Evolutionary conservation across 2,797 vertebrate genomes (phyloP), one percentile per base, ranked within the genome.

Genomic region (Enteromius trimaculatus): DNA sequence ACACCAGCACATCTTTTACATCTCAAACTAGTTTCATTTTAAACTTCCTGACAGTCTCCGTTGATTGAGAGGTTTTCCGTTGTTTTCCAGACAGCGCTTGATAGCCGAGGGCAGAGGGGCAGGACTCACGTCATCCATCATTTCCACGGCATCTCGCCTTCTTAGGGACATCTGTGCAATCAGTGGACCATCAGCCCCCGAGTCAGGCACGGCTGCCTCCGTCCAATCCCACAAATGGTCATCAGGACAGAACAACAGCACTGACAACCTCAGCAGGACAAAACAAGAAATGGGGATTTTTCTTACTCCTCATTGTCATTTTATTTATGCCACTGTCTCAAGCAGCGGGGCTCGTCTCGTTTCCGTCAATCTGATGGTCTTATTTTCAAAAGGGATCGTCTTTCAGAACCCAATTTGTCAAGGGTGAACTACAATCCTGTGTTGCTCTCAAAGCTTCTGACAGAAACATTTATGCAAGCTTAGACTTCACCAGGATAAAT

Each of bases 361-460:
- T 93, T 93, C 94, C 92, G 92, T 95, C 95, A 94, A 93, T 75
- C 58, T 77, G 74, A 77, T 90, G 93, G 89, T 93, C 93, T 93
- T 95, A 51, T 96, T 93, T 88, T 84, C 37, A 55, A 86, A 93
- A 93, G 89, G 93, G 90, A 92, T 90, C 91, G 4, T 92, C 94
- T 95, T 89, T 94, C 93, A 93, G 92, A 96, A 95, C 94, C 93
- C 94, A 95, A 95, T 96, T 96, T 96, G 94, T 95, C 94, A 96
- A 94, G 92, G 82, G 91, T 47, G 92, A 85, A 85, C 79, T 92
- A 94, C 92, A 51, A 80, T 92, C 53, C 79, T 93, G 89, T 91
- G 89, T 72, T 58, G 53, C 88, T 90, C 92, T 76, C 82, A 80
- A 93, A 93, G 93, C 90, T 92, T 91, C 91, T 92, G 88, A 88